Conservation (phyloP, 2,888 invertebrate genomes). For the Papilio protenor region DNA sequence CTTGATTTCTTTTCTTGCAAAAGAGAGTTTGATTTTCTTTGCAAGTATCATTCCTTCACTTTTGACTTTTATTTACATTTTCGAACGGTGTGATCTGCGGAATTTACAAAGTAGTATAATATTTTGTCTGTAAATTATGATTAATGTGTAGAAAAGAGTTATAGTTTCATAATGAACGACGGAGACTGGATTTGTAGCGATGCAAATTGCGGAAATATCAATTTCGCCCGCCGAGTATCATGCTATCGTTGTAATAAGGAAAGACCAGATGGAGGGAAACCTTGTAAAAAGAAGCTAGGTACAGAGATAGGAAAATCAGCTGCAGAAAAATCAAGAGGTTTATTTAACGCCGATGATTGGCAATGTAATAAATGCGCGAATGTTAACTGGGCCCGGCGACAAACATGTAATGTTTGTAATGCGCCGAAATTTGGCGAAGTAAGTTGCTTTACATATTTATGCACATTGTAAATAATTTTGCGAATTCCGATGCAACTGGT, state of each 20-base stretch:
- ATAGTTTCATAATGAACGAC: conserved; percentile 80
- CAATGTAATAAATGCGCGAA: conserved; percentile 99
- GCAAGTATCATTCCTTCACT: conserved; percentile 68
- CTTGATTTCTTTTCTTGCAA: conserved; percentile 74
- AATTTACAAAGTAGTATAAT: conserved; percentile 49
- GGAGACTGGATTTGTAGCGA: conserved; percentile 88
- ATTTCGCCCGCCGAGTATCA: conserved; percentile 94
- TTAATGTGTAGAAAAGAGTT: conserved; percentile 28
- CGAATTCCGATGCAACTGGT: neutral
- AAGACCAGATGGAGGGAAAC: conserved; percentile 70
- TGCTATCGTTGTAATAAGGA: conserved; percentile 97
- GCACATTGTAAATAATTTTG: neutral
- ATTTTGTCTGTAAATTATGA: conserved; percentile 45
- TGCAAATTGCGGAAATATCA: conserved; percentile 94
- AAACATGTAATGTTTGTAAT: conserved; percentile 99
- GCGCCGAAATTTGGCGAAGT: conserved; percentile 98
- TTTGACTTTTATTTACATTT: conserved; percentile 74
- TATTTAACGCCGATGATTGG: conserved; percentile 99
- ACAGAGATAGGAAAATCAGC: conserved; percentile 99
- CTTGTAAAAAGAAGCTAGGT: conserved; percentile 91
- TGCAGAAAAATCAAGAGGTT: conserved; percentile 98
- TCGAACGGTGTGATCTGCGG: conserved; percentile 51
- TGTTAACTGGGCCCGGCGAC: conserved; percentile 98
- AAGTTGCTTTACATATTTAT: conserved; percentile 66
- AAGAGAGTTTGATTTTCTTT: conserved; percentile 81